Conservation (phyloP, 2,113 vertebrate species). For the Piprites chloris region DNA sequence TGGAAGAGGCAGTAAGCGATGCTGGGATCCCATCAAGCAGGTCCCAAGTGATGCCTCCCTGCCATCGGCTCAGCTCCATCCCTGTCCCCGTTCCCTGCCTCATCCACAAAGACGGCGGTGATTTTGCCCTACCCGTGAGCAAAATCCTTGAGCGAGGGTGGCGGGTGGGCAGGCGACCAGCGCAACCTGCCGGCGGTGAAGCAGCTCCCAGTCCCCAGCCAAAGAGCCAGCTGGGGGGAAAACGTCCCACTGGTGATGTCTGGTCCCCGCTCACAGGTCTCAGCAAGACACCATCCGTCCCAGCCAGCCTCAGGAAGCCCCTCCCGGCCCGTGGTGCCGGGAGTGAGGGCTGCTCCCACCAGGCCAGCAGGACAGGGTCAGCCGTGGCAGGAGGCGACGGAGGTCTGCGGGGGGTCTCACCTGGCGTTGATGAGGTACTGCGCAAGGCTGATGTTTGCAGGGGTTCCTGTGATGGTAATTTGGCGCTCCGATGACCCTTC, state of each 20-base stretch:
- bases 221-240: neutral
- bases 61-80: neutral
- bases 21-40: neutral
- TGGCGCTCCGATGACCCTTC: slow-evolving; percentile 97
- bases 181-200: rapidly evolving
- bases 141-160: neutral
- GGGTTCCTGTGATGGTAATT: slow-evolving; percentile 98
- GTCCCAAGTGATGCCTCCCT: neutral
- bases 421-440: slow-evolving; percentile 99
- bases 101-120: neutral
- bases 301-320: neutral
- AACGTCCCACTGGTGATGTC: neutral
- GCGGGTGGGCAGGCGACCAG: rapidly evolving
- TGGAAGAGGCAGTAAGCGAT: neutral
- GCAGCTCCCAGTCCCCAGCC: neutral
- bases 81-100: neutral
- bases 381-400: neutral
- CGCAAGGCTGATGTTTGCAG: slow-evolving; percentile 98
- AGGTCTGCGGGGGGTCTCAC: slow-evolving; percentile 64
- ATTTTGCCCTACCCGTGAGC: neutral
- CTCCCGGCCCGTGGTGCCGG: rapidly evolving
- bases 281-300: neutral
- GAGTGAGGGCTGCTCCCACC: neutral
- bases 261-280: neutral
- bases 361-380: rapidly evolving